Conservation (phyloP, 1,140 invertebrate genomes). For the Halyomorpha halys region DNA sequence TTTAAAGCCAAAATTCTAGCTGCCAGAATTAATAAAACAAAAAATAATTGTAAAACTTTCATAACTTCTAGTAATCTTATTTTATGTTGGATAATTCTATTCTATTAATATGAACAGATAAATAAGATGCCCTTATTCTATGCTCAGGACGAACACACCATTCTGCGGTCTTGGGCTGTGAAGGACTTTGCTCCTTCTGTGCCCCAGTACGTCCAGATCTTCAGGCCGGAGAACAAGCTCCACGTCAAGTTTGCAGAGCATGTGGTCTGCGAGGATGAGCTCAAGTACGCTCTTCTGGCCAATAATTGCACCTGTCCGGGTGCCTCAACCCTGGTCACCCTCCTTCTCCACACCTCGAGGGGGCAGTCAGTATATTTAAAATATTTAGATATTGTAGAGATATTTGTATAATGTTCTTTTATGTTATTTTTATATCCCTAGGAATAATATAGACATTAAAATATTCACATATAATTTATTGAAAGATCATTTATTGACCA, state of each 20-base stretch:
- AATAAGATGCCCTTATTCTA: too few relatives aligned
- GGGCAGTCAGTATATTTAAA: slow-evolving; percentile 77
- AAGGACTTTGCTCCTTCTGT: slow-evolving; percentile 94
- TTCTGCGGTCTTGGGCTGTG: slow-evolving; percentile 93
- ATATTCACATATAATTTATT: too few relatives aligned
- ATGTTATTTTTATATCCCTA: too few relatives aligned
- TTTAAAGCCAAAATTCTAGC: too few relatives aligned
- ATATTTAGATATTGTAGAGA: background rate
- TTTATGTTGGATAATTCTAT: too few relatives aligned
- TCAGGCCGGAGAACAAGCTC: slow-evolving; percentile 93
- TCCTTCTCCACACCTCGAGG: slow-evolving; percentile 87
- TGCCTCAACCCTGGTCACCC: slow-evolving; percentile 88
- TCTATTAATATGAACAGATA: too few relatives aligned
- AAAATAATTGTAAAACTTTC: too few relatives aligned
- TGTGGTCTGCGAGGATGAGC: slow-evolving; percentile 95
- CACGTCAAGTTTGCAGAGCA: slow-evolving; percentile 97
- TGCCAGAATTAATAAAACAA: too few relatives aligned
- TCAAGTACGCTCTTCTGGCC: slow-evolving; percentile 91
- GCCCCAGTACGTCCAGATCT: slow-evolving; percentile 96
- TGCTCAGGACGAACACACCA: slow-evolving; percentile 94
- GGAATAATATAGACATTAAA: background rate
- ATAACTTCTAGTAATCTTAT: too few relatives aligned
- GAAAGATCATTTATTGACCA: too few relatives aligned
- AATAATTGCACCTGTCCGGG: slow-evolving; percentile 98
- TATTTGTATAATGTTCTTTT: too few relatives aligned